Conservation (phyloP, 23 tunicate species). For the Phallusia fumigata region DNA sequence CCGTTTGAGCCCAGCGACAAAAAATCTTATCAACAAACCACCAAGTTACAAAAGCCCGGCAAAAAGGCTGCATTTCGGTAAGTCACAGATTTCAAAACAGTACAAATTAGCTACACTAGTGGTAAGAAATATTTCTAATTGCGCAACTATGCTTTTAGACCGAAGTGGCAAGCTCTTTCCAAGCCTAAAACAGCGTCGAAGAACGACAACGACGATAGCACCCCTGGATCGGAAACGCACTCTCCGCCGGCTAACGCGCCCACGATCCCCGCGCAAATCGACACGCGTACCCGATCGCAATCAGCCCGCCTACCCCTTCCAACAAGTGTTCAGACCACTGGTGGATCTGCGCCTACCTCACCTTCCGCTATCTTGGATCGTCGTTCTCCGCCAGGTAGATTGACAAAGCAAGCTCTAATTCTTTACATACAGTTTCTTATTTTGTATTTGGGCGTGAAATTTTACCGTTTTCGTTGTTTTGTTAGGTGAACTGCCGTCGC, state of each 20-base stretch:
- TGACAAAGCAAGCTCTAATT: not conserved
- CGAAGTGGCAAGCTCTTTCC: slow-evolving; percentile 33
- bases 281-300: not conserved
- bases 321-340: not conserved
- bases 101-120: not conserved
- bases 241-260: not conserved
- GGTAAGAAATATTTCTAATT: not conserved
- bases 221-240: not conserved
- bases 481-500: slow-evolving; percentile 69
- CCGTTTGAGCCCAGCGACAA: slow-evolving; percentile 30
- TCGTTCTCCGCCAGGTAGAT: slow-evolving; percentile 22
- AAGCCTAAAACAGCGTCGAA: slow-evolving; percentile 23
- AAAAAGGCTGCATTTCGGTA: slow-evolving; percentile 34
- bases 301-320: not conserved
- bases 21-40: slow-evolving; percentile 24
- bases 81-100: not conserved
- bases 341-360: slow-evolving; percentile 7
- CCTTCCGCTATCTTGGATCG: slow-evolving; percentile 28
- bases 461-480: not conserved
- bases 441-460: too few relatives aligned
- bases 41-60: slow-evolving; percentile 24
- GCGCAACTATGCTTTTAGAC: slow-evolving; percentile 7
- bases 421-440: too few relatives aligned
- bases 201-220: not conserved
- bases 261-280: not conserved